Evolutionary conservation across 2,797 vertebrate genomes (phyloP), one percentile per base, ranked within the genome.

Genomic region (Arrhamphus sclerolepis): DNA sequence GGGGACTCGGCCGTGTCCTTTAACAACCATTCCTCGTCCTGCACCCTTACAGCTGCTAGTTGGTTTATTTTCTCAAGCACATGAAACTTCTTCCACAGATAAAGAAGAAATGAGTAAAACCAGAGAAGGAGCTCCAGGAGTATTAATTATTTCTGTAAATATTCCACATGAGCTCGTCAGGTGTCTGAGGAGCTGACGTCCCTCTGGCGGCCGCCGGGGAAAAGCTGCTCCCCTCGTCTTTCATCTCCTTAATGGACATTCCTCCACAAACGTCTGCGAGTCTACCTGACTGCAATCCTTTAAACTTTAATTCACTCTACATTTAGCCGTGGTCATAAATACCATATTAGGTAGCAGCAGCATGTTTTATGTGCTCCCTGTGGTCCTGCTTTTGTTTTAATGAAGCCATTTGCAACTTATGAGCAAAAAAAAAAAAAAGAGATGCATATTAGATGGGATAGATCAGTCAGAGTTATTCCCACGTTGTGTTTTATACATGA

Each of bases 301-400:
- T 97, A 98, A 97, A 97, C 93, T 98, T 98, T 97, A 97, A 98
- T 97, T 97, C 94, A 95, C 92, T 96, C 94, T 96, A 96, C 96
- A 98, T 98, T 98, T 97, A 96, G 95, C 87, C 87, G 74, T 28
- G 93, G 93, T 96, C 95, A 97, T 97, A 98, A 98, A 98, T 96
- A 98, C 93, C 94, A 94, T 95, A 94, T 97, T 96, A 97, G 95
- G 94, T 95, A 94, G 93, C 93, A 89, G 92, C 93, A 89, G 91
- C 95, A 89, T 93, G 91, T 93, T 95, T 94, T 92, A 92, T 92
- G 91, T 83, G 92, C 91, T 98, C 96, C 96, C 96, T 90, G 88
- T 93, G 95, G 95, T 94, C 90, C 85, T 92, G 94, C 94, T 97
- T 97, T 97, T 95, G 95, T 96, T 98, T 98, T 98, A 98, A 98